phyloP scores from a whole-genome alignment of 2,113 vertebrate species.

The Urocynchramus pylzowi region DNA sequence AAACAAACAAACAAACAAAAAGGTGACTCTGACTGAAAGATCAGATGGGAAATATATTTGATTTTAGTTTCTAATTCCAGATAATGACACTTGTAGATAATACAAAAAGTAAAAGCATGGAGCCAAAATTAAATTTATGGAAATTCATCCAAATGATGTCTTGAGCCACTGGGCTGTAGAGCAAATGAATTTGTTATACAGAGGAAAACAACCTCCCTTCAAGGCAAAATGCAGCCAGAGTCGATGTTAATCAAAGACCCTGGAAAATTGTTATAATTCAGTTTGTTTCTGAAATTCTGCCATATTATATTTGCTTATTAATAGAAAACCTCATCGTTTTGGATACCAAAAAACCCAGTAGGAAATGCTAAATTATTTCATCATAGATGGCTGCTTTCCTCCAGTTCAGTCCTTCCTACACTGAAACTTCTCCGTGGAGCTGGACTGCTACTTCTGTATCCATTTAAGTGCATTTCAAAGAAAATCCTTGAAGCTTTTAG shows the following conservation, averaged over 20 bases:
- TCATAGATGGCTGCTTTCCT: not conserved
- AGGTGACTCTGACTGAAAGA: not conserved
- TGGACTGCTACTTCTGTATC: not conserved
- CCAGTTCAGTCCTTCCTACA: not conserved
- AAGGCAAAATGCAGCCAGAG: not conserved
- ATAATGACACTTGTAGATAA: not conserved
- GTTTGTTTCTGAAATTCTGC: not conserved
- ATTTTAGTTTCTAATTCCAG: not conserved
- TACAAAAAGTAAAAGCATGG: not conserved
- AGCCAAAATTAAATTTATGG: not conserved
- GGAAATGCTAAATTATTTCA: not conserved
- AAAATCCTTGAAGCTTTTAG: not conserved
- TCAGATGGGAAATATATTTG: not conserved
- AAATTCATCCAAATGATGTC: not conserved
- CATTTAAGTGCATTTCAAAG: not conserved
- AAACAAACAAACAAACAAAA: not conserved
- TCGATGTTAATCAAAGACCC: not conserved
- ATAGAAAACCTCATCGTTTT: not conserved
- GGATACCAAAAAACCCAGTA: not conserved
- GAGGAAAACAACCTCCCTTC: not conserved
- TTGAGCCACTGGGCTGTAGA: not conserved
- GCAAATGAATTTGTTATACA: not conserved
- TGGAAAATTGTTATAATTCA: not conserved
- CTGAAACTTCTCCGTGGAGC: not conserved
- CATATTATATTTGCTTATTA: not conserved